Evolutionary conservation across 35 echinoderm and acorn worm genomes (phyloP), one percentile per base, ranked within the genome.

Genomic region (Hemicentrotus pulcherrimus): DNA sequence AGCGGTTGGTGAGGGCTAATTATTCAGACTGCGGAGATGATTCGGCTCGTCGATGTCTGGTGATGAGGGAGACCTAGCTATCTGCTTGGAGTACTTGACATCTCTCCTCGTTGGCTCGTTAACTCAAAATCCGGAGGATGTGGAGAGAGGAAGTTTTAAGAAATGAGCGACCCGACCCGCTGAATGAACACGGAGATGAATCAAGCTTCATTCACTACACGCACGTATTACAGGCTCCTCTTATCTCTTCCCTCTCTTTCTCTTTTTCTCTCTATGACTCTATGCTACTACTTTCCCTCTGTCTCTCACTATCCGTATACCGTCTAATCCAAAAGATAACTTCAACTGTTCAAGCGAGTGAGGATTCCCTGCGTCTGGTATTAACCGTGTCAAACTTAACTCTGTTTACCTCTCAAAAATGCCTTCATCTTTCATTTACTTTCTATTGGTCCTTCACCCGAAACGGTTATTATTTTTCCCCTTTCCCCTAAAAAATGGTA

Each of bases 371-470:
- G n/a, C 31, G 91, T 46, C 91, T 93, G 91, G 32, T 58, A 93
- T 50, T 31, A 93, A 93, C 32, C 46, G 48, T 93, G 91, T 28
- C 91, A 93, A 58, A 47, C 47, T 50, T 93, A 93, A 31, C 91
- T 93, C 46, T 93, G 91, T 93, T 93, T 93, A 93, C 91, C 35
- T 58, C 48, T 93, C 46, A 90, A 90, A 93, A 93, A 58, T 46
- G 19, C 91, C 48, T 93, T 93, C 91, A 93, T 93, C 91, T 93
- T 93, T 93, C 32, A 93, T 93, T 93, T 48, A 93, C 46, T 93
- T 93, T 58, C 48, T 47, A 93, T 93, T 93, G 47, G 91, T 93
- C 24, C 18, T 58, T 58, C 30, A 31, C 18, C n/a, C 91, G 35
- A 46, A 48, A 93, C 41, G 91, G 91, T 93, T 31, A 32, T 58